Conservation (phyloP, 2,113 vertebrate genomes). For the Quiscalus mexicanus region DNA sequence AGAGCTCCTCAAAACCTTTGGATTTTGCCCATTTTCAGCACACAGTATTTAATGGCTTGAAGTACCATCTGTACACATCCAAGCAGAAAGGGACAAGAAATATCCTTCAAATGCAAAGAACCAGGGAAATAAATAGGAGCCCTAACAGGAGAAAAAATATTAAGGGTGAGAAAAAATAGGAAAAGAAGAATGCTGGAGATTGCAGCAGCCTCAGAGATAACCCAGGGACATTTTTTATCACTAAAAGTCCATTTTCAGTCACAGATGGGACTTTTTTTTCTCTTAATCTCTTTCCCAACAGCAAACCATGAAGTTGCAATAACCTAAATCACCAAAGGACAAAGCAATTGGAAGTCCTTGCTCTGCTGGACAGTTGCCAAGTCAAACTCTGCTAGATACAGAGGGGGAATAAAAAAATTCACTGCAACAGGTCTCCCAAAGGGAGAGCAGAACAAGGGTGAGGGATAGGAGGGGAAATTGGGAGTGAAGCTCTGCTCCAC, state of each 20-base stretch:
- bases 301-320: slow-evolving; percentile 40
- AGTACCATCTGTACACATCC: neutral
- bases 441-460: neutral
- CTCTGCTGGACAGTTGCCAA: neutral
- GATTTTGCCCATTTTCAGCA: neutral
- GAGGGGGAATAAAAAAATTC: neutral
- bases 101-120: neutral
- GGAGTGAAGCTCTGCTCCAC: neutral
- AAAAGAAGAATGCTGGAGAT: slow-evolving; percentile 36
- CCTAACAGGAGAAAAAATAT: neutral
- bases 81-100: neutral
- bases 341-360: slow-evolving; percentile 50
- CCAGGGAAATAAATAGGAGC: slow-evolving; percentile 41
- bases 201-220: slow-evolving; percentile 58
- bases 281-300: slow-evolving; percentile 20
- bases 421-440: neutral
- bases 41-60: neutral
- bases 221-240: slow-evolving; percentile 39
- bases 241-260: slow-evolving; percentile 53
- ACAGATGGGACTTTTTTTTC: slow-evolving; percentile 26
- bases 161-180: neutral
- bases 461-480: slow-evolving; percentile 7
- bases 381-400: neutral
- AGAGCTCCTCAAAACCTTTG: neutral
- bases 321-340: slow-evolving; percentile 28